Base-by-base conservation (phyloP, 2,113 vertebrate genomes). In the Pyrgilauda ruficollis region DNA sequence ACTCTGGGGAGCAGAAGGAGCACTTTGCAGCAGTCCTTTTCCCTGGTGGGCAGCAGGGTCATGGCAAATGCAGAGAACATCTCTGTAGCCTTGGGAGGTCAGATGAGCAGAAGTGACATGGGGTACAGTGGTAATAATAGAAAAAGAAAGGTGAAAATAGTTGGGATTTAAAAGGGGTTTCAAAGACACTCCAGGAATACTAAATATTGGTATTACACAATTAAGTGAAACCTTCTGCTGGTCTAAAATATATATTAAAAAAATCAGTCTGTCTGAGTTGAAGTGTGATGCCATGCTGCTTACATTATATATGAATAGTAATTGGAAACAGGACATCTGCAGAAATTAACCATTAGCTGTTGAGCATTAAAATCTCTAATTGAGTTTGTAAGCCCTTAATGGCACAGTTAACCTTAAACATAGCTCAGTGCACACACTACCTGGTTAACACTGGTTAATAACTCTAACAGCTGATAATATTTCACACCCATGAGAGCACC, bases 301-400 rank as follows among this genome's bases (percentile, higher is more conserved):
- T 89, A 52, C 68, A 87, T 92, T 96, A 96, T 93, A 73, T 89
- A 96, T 82, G 90, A 94, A 90, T 68, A 90, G 93, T 94, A 96
- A 92, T 95, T 97, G 92, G 90, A 95, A 97, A 94, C 95, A 97
- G 94, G 90, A 92, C 94, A 94, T 94, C 92, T 94, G 94, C 96
- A 96, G 90, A 97, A 96, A 95, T 96, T 87, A 93, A 50, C 86
- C 69, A 96, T 96, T 95, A 94, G 88, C 83, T 82, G 53, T 88
- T 94, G 92, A 92, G 80, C 88, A 93, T 89, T 96, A 96, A 96
- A 97, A 97, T 82, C 88, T 97, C 95, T 97, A 96, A 96, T 94
- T 96, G 94, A 95, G 86, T 96, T 95, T 96, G 96, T 95, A 96
- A 97, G 90, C 90, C 88, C 94, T 95, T 94, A 96, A 95, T 94